A percentile compares a stretch with the other conserved stretches of the same genome.
phyloP scores from a whole-genome alignment of 1,140 invertebrate species.

The Orius laevigatus region DNA sequence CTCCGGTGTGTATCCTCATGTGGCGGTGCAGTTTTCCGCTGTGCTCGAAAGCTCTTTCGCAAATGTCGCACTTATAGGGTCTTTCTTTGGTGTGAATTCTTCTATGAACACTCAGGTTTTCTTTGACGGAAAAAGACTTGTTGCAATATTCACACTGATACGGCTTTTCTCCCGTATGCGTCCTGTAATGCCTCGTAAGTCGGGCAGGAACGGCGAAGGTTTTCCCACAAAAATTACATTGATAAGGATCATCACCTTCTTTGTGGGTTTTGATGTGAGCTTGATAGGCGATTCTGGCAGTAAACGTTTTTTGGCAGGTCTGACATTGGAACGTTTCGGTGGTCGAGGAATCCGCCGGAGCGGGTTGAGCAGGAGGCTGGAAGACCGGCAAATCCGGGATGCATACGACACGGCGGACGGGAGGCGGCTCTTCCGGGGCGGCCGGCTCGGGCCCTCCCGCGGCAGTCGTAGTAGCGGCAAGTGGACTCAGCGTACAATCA shows the following conservation, averaged over 20 bases:
- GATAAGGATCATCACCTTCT: constrained; percentile 55
- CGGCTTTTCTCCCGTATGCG: constrained; percentile 71
- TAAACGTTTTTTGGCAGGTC: constrained; percentile 39
- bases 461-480: constrained; percentile 13
- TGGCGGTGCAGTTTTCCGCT: constrained; percentile 82
- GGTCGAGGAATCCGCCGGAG: constrained; percentile 19
- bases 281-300: constrained; percentile 39
- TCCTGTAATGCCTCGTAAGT: constrained; percentile 76
- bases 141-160: constrained; percentile 84
- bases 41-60: constrained; percentile 80
- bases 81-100: constrained; percentile 79
- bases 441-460: constrained; percentile 2
- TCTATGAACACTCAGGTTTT: constrained; percentile 80
- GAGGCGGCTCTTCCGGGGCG: constrained; percentile 9
- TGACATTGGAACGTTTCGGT: constrained; percentile 29
- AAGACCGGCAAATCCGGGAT: constrained; percentile 24
- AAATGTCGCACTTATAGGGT: constrained; percentile 76
- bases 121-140: constrained; percentile 82
- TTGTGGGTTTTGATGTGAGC: constrained; percentile 41
- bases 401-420: constrained; percentile 24
- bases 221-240: constrained; percentile 81
- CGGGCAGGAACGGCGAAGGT: constrained; percentile 82
- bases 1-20: constrained; percentile 82
- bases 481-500: constrained; percentile 23
- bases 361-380: constrained; percentile 18